A percentile compares a stretch with the other conserved stretches of the same genome.
Evolutionary conservation across 2,113 vertebrate genomes (phyloP).

Genomic region (Anas platyrhynchos): DNA sequence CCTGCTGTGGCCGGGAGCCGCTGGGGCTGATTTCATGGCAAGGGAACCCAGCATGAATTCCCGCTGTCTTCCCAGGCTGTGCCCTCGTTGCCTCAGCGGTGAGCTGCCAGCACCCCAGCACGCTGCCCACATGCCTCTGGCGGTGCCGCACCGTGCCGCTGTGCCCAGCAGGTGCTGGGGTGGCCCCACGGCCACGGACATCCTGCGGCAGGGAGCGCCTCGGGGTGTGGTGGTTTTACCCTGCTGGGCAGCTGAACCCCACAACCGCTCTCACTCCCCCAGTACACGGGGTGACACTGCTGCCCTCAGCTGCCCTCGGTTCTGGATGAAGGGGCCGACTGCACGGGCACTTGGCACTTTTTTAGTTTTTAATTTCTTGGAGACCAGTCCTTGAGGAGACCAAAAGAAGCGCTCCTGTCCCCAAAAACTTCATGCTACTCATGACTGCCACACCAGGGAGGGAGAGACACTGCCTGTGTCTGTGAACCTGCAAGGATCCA

Average conservation of each 20-base stretch:
- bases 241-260: too few species aligned
- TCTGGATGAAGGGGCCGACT: background rate
- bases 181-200: fast-evolving
- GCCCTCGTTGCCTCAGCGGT: background rate
- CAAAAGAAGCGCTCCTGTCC: background rate
- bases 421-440: background rate
- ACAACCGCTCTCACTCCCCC: too few species aligned
- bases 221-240: too few species aligned
- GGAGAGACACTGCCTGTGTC: background rate
- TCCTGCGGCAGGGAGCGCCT: fast-evolving
- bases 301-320: background rate
- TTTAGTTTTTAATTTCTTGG: background rate
- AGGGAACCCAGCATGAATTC: background rate
- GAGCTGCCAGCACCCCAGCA: background rate
- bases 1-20: fast-evolving
- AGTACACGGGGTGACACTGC: too few species aligned
- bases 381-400: background rate
- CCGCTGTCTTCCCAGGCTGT: background rate
- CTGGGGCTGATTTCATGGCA: fast-evolving
- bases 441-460: background rate
- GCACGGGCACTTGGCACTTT: background rate
- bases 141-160: too few species aligned
- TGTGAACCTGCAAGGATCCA: background rate
- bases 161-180: fast-evolving
- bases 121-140: too few species aligned